Evolutionary conservation across 2,888 invertebrate genomes (phyloP).

Genomic region (Philereme vetulata): DNA sequence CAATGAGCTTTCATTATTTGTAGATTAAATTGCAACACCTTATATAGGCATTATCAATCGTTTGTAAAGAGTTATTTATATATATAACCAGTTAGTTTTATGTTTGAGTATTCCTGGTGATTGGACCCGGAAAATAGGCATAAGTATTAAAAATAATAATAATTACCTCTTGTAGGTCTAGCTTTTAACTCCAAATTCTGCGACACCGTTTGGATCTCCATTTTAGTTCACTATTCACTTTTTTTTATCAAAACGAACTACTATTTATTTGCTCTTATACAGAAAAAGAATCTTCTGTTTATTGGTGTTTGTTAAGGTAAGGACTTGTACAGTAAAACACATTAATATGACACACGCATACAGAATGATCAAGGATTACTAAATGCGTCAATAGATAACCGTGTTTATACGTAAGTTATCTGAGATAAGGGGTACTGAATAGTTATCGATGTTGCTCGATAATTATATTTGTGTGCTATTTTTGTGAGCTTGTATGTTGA

Average conservation of each 20-base stretch:
- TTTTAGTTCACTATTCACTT: slow-evolving; percentile 35
- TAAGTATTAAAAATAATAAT: background rate
- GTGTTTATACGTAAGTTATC: slow-evolving; percentile 56
- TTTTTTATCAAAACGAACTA: slow-evolving; percentile 15
- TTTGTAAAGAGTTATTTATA: too few species aligned
- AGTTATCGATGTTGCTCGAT: slow-evolving; percentile 20
- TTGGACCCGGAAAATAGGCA: too few species aligned
- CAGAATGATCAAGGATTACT: slow-evolving; percentile 17
- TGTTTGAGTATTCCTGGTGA: too few species aligned
- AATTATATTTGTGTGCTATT: slow-evolving; percentile 19
- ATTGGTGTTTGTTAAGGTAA: too few species aligned
- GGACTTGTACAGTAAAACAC: background rate
- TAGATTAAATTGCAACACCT: too few species aligned
- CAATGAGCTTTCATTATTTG: too few species aligned
- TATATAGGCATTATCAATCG: too few species aligned
- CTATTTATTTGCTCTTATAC: too few species aligned
- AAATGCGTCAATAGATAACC: slow-evolving; percentile 75
- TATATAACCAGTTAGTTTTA: too few species aligned
- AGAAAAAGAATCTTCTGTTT: too few species aligned
- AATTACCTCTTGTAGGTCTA: slow-evolving; percentile 43
- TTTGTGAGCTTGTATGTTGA: background rate
- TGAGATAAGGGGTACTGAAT: slow-evolving; percentile 53
- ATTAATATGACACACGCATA: background rate
- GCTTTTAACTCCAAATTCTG: slow-evolving; percentile 58
- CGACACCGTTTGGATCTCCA: slow-evolving; percentile 48